Base-by-base conservation (phyloP, 2,888 invertebrate genomes). In the Ectropis crepuscularia region DNA sequence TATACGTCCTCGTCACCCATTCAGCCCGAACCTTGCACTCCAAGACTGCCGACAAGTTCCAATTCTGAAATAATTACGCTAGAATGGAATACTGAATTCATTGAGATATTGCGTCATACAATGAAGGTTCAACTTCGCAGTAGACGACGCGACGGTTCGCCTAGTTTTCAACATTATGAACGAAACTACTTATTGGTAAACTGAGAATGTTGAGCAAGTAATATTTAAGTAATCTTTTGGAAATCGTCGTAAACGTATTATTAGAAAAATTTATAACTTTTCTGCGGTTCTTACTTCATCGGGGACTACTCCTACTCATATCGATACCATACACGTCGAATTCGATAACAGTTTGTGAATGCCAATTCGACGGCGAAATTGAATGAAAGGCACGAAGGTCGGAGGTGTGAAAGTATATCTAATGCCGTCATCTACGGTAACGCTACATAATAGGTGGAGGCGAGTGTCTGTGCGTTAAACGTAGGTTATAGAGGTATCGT, bases 1-100 rank as follows among this genome's bases (percentile, higher is more conserved):
- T 78, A 84, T 87, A 80, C 77, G 81, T 79, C 81, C 73, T 73
- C 79, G 77, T 74, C 68, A 75, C 66, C 63, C 68, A 65, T 72
- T 59, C 63, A 71, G 59, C 64, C 62, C 59, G 39, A 58, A 61
- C 67, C 57, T 71, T 66, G 74, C 78, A 74, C 64, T 71, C 68
- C 71, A 55, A 38, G 39, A 66, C 10, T 28, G 16, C 2, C 16
- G 46, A 53, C 45, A 48, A 54, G 57, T 38, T 54, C 43, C 37
- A 58, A 67, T 61, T 38, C 51, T n/a, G 53, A 63, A 63, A 53
- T 60, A 57, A 61, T 48, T 57, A 37, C 28, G n/a, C 38, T 36
- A 39, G n/a, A 43, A 51, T 38, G 37, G 48, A 61, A 62, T 48
- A 63, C 53, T 53, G 55, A 55, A 55, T 59, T 65, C 48, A 55